Evolutionary conservation across 2,888 invertebrate species (phyloP), one percentile per base, ranked within the genome.

Genomic region (Archips crataeganus): DNA sequence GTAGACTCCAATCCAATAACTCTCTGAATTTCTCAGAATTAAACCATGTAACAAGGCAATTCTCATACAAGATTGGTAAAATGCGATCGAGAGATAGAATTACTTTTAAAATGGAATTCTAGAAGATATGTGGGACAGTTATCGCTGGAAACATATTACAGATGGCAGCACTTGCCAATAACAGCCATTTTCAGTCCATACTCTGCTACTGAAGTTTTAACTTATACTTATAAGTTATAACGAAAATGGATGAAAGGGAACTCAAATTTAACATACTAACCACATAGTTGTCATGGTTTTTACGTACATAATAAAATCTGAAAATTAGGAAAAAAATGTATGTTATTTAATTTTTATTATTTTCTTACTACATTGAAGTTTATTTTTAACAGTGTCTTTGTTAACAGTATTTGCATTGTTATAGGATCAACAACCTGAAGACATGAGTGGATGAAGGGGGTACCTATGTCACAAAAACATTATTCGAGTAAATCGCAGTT

Each of bases 61-160:
- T 73, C 68, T 47, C 62, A 39, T 57, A 57, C 47, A 73, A 68
- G 72, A 73, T 68, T 73, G 68, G 72, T 39, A 23, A 63, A 68
- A 73, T 63, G 68, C 68, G 63, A 73, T 73, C 63, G 72, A n/a
- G 57, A 45, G 63, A 63, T 73, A 63, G 49, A 68, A 68, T 63
- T 73, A 73, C 72, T 63, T 73, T 68, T 63, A 66, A 73, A 73
- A 68, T 68, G 62, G 72, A 62, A 72, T 67, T 15, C 57, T 2
- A 63, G 63, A 63, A 68, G 67, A 68, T 68, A 68, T 68, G 49
- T 68, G 72, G 57, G 63, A 67, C 36, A 32, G 72, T 73, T 68
- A 68, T 73, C 59, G 51, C 39, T 15, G 61, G 34, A 45, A 61
- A 13, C 51, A 6, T 23, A 54, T 73, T 39, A 63, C 49, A 73